Conservation (phyloP, 2,888 invertebrate genomes). For the Trachelus iudaicus region DNA sequence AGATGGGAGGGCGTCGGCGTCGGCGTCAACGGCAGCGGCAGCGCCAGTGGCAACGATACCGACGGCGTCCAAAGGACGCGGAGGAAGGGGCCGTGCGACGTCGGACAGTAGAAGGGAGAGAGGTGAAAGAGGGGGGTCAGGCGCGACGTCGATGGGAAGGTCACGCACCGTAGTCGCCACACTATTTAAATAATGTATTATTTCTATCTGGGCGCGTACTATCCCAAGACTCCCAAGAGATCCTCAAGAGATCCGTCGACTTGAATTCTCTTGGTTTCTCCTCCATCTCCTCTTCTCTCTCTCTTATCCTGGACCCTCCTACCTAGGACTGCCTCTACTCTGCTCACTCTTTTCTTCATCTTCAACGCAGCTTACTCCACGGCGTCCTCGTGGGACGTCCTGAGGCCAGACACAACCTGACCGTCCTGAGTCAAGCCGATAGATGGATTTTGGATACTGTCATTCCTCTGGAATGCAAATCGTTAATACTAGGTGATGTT, state of each 20-base stretch:
- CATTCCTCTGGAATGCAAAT: constrained; percentile 4
- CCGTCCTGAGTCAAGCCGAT: constrained; percentile 16
- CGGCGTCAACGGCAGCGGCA: constrained; percentile 27
- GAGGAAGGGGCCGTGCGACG: constrained; percentile 25
- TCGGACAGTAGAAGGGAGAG: constrained; percentile 33
- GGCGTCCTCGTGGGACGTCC: background rate
- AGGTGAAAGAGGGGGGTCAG: constrained; percentile 6
- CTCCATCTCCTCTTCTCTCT: background rate
- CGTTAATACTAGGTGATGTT: background rate
- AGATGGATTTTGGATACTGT: constrained; percentile 25
- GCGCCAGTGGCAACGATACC: constrained; percentile 15
- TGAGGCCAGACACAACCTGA: background rate
- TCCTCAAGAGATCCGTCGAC: background rate
- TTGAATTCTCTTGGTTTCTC: constrained; percentile 2
- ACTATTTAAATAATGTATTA: constrained; percentile 56
- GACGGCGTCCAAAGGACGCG: constrained; percentile 16
- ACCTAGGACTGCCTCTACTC: background rate
- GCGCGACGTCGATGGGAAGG: constrained; percentile 42
- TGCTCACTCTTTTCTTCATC: background rate
- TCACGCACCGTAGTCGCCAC: constrained; percentile 52
- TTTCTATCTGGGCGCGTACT: constrained; percentile 39
- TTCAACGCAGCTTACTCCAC: background rate
- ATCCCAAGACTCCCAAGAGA: constrained; percentile 10
- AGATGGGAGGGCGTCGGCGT: constrained; percentile 13
- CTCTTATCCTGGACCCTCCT: background rate